Evolutionary conservation across 2,797 vertebrate species (phyloP).

Genomic region (Merluccius polli): DNA sequence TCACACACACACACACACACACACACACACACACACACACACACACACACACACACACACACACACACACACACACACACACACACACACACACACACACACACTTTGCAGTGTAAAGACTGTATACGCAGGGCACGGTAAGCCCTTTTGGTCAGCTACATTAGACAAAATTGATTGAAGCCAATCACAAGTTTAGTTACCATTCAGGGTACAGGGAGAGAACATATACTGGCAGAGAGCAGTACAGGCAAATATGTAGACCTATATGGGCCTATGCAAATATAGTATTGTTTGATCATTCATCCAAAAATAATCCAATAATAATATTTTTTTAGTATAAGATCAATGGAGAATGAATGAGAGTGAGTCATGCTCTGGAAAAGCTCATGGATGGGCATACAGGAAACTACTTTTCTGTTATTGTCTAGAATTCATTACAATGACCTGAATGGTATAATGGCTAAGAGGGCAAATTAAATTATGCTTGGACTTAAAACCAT

Average conservation of each 20-base stretch:
- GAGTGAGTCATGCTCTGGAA: conserved; percentile 36
- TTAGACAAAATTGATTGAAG: conserved; percentile 53
- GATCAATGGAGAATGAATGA: conserved; percentile 27
- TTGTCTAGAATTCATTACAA: conserved; percentile 32
- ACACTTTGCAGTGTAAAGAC: conserved; percentile 58
- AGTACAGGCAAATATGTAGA: conserved; percentile 47
- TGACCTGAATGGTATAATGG: conserved; percentile 40
- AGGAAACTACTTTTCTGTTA: conserved; percentile 38
- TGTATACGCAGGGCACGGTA: conserved; percentile 47
- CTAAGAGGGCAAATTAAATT: conserved; percentile 16
- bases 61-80: conserved; percentile 39
- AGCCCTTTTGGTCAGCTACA: conserved; percentile 68
- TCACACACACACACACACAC: conserved; percentile 26
- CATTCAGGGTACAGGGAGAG: conserved; percentile 48
- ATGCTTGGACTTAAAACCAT: conserved; percentile 13
- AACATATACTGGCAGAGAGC: conserved; percentile 43
- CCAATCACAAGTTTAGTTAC: conserved; percentile 47
- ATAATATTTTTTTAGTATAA: conserved; percentile 17
- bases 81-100: conserved; percentile 33
- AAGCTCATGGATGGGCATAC: conserved; percentile 22
- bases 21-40: conserved; percentile 28
- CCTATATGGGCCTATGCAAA: conserved; percentile 37
- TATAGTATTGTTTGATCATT: conserved; percentile 43
- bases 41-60: conserved; percentile 31
- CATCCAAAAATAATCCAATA: conserved; percentile 24